phyloP scores from a whole-genome alignment of 2,113 vertebrate species.

The Cyanoderma ruficeps region DNA sequence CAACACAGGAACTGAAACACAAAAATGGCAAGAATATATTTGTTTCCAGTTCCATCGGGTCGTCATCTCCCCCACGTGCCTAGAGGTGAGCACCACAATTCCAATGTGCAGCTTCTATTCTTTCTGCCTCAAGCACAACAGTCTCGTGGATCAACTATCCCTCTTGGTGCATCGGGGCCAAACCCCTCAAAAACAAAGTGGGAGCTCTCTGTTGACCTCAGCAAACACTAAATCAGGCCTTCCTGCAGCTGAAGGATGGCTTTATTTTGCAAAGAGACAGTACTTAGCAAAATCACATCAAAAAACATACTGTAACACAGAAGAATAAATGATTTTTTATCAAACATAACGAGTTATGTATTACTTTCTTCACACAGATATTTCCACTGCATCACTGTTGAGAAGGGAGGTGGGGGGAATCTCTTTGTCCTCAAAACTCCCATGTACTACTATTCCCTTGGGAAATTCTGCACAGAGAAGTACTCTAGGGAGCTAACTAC shows the following conservation, averaged over 20 bases:
- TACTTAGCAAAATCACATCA: neutral
- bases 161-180: neutral
- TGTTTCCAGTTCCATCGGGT: neutral
- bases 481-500: neutral
- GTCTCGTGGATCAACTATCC: neutral
- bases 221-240: neutral
- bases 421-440: neutral
- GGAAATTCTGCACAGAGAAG: neutral
- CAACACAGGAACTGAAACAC: neutral
- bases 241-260: neutral
- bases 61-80: neutral
- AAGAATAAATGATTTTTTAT: neutral
- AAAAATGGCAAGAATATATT: neutral
- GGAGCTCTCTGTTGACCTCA: neutral
- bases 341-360: neutral
- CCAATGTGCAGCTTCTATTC: neutral
- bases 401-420: neutral
- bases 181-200: neutral
- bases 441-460: neutral
- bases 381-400: neutral
- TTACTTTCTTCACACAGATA: neutral
- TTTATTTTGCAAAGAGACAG: neutral
- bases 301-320: neutral
- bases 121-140: neutral
- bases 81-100: neutral